Conservation (phyloP, 2,797 vertebrate species). For the Sus cebifrons region DNA sequence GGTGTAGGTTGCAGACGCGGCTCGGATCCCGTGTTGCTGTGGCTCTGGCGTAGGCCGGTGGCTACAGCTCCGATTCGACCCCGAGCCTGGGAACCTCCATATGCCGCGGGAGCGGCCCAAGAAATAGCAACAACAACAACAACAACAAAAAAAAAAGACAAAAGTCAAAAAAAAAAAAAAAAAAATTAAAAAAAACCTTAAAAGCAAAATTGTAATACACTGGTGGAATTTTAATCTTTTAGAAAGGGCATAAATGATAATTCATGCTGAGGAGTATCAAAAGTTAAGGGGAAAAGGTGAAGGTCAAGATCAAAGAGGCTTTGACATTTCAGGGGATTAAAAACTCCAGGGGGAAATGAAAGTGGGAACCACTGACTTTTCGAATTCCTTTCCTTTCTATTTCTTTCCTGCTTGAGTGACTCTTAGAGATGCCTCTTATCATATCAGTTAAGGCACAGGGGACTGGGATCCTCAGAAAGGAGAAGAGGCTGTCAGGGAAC, state of each 20-base stretch:
- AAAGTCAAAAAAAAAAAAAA: no score
- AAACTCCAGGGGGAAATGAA: background rate
- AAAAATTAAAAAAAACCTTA: background rate
- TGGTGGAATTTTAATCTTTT: constrained; percentile 14
- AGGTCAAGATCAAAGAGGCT: background rate
- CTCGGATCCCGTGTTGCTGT: no score
- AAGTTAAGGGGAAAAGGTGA: background rate
- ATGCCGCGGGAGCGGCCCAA: no score
- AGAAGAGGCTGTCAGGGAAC: background rate
- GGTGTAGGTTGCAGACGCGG: no score
- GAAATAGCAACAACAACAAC: no score
- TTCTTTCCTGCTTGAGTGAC: background rate
- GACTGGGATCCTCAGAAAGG: background rate
- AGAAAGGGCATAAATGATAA: background rate
- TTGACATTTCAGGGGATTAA: background rate
- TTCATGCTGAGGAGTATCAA: constrained; percentile 19
- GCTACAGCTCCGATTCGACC: no score
- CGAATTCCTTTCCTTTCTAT: background rate
- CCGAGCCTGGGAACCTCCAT: no score
- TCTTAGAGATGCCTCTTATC: background rate
- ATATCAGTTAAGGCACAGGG: background rate
- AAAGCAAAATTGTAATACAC: background rate
- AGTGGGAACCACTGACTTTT: background rate
- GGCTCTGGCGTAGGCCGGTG: no score
- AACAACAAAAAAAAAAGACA: no score